phyloP scores from a whole-genome alignment of 1,140 invertebrate species.

The Bombus impatiens region DNA sequence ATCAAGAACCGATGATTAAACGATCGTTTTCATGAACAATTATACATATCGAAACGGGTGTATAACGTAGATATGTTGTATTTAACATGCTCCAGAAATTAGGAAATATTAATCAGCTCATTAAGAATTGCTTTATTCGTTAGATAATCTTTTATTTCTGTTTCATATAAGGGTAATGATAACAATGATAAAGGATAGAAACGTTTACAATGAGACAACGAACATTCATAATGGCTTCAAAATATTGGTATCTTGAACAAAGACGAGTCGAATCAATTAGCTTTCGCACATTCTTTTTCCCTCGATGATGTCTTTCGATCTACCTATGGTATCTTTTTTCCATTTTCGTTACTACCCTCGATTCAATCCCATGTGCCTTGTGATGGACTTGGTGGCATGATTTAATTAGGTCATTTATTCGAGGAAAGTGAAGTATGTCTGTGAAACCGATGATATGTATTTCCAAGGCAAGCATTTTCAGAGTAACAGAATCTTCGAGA shows the following conservation, averaged over 20 bases:
- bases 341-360: not conserved
- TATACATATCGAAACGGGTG: not conserved
- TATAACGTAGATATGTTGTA: not conserved
- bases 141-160: not conserved
- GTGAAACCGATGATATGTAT: slow-evolving; percentile 27
- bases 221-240: not conserved
- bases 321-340: not conserved
- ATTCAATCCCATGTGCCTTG: not conserved
- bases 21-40: slow-evolving; percentile 13
- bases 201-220: not conserved
- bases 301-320: not conserved
- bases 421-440: slow-evolving; percentile 24
- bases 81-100: slow-evolving; percentile 19
- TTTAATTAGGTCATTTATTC: slow-evolving; percentile 44
- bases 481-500: not conserved
- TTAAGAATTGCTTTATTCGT: not conserved
- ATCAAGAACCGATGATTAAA: slow-evolving; percentile 46
- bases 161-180: not conserved
- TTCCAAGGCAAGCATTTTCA: slow-evolving; percentile 36
- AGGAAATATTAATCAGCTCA: not conserved
- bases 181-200: not conserved
- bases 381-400: slow-evolving; percentile 17
- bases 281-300: not conserved
- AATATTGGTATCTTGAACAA: not conserved
- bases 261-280: no score